Evolutionary conservation across 2,888 invertebrate genomes (phyloP).

Genomic region (Alsophila aescularia): DNA sequence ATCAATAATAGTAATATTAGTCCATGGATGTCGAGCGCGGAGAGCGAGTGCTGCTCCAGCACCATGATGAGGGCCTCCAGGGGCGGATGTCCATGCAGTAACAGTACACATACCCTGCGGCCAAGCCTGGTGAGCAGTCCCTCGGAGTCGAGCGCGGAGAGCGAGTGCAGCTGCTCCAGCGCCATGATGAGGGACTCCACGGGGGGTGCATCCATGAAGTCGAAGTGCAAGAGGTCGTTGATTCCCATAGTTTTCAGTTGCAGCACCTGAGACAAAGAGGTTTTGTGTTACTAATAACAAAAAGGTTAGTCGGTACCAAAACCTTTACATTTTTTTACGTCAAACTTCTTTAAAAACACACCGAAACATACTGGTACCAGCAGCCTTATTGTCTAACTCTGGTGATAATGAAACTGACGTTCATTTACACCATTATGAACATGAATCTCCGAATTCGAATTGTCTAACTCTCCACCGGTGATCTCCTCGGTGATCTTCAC

Average conservation of each 20-base stretch:
- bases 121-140: slow-evolving; percentile 93
- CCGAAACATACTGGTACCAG: no score
- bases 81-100: not conserved
- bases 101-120: slow-evolving; percentile 82
- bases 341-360: no score
- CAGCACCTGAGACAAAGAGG: slow-evolving; percentile 86
- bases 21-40: slow-evolving; percentile 98
- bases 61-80: slow-evolving; percentile 30
- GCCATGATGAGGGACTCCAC: slow-evolving; percentile 99
- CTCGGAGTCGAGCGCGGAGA: slow-evolving; percentile 98
- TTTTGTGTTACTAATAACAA: not conserved
- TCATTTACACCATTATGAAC: no score
- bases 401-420: no score
- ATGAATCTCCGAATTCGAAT: no score
- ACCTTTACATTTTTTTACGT: no score
- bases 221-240: slow-evolving; percentile 98
- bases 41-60: slow-evolving; percentile 97
- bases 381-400: no score
- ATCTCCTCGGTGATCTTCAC: no score
- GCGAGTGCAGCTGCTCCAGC: slow-evolving; percentile 97
- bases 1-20: slow-evolving; percentile 63
- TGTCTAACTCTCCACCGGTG: no score
- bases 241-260: slow-evolving; percentile 99
- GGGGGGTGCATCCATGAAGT: slow-evolving; percentile 99
- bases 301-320: no score